Evolutionary conservation across 2,113 vertebrate species (phyloP), one percentile per base, ranked within the genome.

Genomic region (Trochalopteron elliotii): DNA sequence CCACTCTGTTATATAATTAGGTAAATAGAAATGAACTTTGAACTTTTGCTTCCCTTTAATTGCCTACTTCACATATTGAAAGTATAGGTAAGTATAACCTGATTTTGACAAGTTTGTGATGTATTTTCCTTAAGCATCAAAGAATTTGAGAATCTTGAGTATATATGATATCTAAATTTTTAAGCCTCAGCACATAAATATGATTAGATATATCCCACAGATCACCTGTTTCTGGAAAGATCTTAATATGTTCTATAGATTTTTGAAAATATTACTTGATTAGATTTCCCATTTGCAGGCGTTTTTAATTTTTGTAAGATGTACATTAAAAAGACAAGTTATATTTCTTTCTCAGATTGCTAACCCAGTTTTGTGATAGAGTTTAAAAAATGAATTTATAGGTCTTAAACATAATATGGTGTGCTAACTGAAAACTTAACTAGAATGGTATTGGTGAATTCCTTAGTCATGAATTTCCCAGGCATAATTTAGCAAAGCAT

Each of bases 11-110:
- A 71, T 9, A 21, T 40, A 57, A 18, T 30, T 18, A 44, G 17
- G 13, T 70, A 55, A 87, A 61, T 40, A 7, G 35, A 92, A 74
- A 40, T 1, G 0, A 57, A 82, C 3, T 35, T 79, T 1, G 0
- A 61, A 78, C 6, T 35, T 90, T 31, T 75, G 6, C 11, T 78
- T 92, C 17, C 17, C 30, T 75, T 90, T 63, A 90, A 31, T 67
- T 79, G 9, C 4, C 8, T 5, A 37, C 12, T 42, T 74, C 23
- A n/a, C 8, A 14, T 24, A 67, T 9, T 49, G 31, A 63, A 94
- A 90, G 19, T 44, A 40, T 11, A 45, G 15, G 5, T 22, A 68
- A 59, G 10, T 71, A 22, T 61, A 55, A 79, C 11, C 15, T 59
- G 56, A 75, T 67, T 83, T 61, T 78, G 28, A 55, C 5, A 13